phyloP scores from a whole-genome alignment of 2,888 invertebrate genomes.

The Pollenia amentaria region DNA sequence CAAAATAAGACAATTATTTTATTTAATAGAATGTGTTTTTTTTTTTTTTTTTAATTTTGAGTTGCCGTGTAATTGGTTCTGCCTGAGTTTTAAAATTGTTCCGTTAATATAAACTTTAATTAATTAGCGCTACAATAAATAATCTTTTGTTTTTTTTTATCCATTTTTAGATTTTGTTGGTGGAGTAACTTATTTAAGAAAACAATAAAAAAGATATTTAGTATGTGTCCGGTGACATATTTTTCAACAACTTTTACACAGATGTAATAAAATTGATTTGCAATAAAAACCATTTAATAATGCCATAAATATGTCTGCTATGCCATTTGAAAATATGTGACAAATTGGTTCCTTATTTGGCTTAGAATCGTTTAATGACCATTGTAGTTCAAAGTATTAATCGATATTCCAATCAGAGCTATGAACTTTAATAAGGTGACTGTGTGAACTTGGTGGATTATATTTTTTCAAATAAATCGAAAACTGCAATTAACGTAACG shows the following conservation, averaged over 20 bases:
- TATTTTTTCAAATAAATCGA: too few relatives aligned
- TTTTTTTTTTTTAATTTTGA: neutral
- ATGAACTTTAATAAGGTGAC: too few relatives aligned
- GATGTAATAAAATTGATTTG: conserved; percentile 1
- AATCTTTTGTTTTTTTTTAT: neutral
- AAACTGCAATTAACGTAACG: too few relatives aligned
- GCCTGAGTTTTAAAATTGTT: neutral
- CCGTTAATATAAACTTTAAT: conserved; percentile 68
- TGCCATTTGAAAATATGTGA: conserved; percentile 37
- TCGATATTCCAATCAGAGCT: neutral
- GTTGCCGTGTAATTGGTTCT: neutral
- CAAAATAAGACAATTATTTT: conserved; percentile 10
- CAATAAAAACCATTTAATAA: neutral
- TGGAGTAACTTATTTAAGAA: neutral
- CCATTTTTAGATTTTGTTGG: neutral
- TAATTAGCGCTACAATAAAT: conserved; percentile 48
- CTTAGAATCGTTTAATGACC: conserved; percentile 4
- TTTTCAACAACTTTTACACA: conserved; percentile 36
- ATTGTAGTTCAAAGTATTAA: neutral
- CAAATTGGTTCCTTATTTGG: conserved; percentile 51
- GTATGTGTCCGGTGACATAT: conserved; percentile 23
- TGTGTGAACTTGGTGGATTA: too few relatives aligned
- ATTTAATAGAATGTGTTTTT: neutral
- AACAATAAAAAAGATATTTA: neutral
- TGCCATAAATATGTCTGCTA: neutral